Evolutionary conservation across 2,888 invertebrate species (phyloP), one percentile per base, ranked within the genome.

Genomic region (Polia nebulosa): DNA sequence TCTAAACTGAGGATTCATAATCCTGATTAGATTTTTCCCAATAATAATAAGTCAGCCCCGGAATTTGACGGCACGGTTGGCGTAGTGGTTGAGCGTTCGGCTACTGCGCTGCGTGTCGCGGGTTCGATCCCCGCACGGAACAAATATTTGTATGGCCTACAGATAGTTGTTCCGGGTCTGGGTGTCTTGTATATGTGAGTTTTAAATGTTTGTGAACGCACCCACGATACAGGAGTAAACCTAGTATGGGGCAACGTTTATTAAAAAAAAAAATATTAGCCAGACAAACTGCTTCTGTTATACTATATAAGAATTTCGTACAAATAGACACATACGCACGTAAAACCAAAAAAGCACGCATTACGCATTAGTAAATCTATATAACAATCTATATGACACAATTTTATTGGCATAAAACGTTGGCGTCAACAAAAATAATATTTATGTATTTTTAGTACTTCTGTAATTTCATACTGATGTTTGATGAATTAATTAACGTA

Each of bases 321-420:
- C 51, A 69, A 57, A 66, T 68, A 72, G 69, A 73, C 55, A 74
- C 34, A 36, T 29, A 67, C 56, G 39, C 44, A 51, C 52, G 53
- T 55, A 72, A 55, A 34, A 29, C 76, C 41, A 44, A 22, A 60
- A 52, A 73, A 25, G 41, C 25, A 63, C 56, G 51, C 49, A 68
- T 63, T 44, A 56, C 69, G 25, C 34, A 66, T 53, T 62, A 29
- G 29, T 64, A 72, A 56, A 66, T 34, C 39, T 58, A 15, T 65
- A 64, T 70, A 72, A 78, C n/a, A n/a, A n/a, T n/a, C n/a, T n/a
- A n/a, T n/a, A n/a, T 71, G 72, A 66, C 55, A 76, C 27, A 62
- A n/a, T 75, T 80, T 75, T 52, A 75, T 72, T 51, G 51, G 69
- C 67, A 71, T 78, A 68, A 78, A 68, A 63, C 60, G 45, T 34